Percentiles rank a stretch among this genome's conserved stretches.
Conservation (phyloP, 2,113 vertebrate genomes). For the Nothocercus julius region DNA sequence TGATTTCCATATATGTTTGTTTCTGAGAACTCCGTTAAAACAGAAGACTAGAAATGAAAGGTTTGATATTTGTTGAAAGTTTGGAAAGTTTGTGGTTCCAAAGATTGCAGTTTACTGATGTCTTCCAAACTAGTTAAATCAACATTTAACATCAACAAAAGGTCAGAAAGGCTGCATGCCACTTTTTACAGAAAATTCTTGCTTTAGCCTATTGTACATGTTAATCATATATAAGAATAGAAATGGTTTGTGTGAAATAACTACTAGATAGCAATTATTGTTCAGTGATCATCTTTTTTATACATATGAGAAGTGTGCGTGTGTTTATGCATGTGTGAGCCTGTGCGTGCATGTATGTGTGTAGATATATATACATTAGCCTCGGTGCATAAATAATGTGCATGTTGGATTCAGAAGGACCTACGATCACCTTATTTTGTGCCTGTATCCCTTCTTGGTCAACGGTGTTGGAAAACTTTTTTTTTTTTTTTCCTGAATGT, state of each 20-base stretch:
- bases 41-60: neutral
- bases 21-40: neutral
- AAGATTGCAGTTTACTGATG: neutral
- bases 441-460: neutral
- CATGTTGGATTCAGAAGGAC: neutral
- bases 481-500: neutral
- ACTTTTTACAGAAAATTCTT: neutral
- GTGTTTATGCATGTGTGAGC: neutral
- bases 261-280: neutral
- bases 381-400: neutral
- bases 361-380: fast-evolving
- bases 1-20: neutral
- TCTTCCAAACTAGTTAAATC: neutral
- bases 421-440: neutral
- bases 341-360: neutral
- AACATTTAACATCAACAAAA: fast-evolving
- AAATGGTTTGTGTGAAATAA: neutral
- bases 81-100: fast-evolving
- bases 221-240: neutral
- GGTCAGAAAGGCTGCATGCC: fast-evolving
- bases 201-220: neutral
- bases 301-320: neutral
- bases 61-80: neutral
- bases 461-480: neutral
- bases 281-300: neutral